A percentile compares a stretch with the other conserved stretches of the same genome.
Conservation (phyloP, 2,113 vertebrate genomes). For the Diadophis punctatus region DNA sequence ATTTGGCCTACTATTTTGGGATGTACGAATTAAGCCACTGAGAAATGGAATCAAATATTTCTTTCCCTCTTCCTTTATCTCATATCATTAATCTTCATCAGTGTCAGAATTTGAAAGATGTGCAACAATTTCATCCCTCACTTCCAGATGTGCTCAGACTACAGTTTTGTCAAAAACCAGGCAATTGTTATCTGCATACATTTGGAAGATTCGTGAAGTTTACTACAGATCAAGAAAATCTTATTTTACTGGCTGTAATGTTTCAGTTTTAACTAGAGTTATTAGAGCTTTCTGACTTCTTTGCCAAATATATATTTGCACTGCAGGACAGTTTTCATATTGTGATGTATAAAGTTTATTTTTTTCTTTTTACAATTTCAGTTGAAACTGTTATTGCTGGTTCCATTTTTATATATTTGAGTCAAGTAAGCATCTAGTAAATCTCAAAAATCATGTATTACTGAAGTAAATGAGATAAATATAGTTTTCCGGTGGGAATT, state of each 20-base stretch:
- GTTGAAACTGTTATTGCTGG: conserved; percentile 5
- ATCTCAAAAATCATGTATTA: conserved; percentile 15
- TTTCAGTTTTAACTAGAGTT: neutral
- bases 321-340: neutral
- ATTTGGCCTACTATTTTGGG: neutral
- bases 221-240: neutral
- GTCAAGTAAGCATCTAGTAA: neutral
- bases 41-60: neutral
- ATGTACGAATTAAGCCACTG: neutral
- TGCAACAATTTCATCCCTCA: neutral
- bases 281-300: neutral
- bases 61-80: neutral
- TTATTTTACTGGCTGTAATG: neutral
- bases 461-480: conserved; percentile 1
- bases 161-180: neutral
- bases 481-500: neutral
- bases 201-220: neutral
- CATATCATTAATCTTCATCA: neutral
- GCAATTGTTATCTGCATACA: neutral
- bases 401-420: conserved; percentile 15
- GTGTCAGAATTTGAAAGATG: neutral
- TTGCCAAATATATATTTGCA: neutral
- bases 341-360: conserved; percentile 15
- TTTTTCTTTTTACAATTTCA: conserved; percentile 7
- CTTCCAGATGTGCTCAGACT: neutral